A percentile compares a stretch with the other conserved stretches of the same genome.
Evolutionary conservation across 2,888 invertebrate species (phyloP).

Genomic region (Agrypnus murinus): DNA sequence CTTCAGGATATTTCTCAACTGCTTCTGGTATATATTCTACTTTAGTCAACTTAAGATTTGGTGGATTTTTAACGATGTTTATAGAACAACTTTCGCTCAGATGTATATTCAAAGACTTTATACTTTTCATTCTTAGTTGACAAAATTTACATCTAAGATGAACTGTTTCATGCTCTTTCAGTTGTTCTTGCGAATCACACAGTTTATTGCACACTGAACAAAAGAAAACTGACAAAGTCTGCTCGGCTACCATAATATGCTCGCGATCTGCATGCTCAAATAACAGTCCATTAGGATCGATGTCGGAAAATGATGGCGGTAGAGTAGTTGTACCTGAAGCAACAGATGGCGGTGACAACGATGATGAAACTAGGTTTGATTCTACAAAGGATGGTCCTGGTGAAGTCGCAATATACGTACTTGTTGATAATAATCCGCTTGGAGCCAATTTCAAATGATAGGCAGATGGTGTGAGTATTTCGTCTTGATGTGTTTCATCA

Average conservation of each 20-base stretch:
- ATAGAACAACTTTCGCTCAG: conserved; percentile 1
- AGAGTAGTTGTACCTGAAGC: neutral
- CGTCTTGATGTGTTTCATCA: too few relatives aligned
- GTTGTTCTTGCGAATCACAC: conserved; percentile 13
- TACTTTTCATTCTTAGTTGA: conserved; percentile 21
- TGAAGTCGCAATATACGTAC: neutral
- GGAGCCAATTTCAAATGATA: too few relatives aligned
- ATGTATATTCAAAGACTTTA: neutral
- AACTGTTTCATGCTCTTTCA: conserved; percentile 42
- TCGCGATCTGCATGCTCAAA: neutral
- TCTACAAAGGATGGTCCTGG: neutral
- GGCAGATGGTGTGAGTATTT: too few relatives aligned
- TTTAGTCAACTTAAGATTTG: conserved; percentile 12
- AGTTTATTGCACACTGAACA: conserved; percentile 13
- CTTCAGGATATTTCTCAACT: conserved; percentile 2
- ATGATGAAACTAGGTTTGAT: neutral
- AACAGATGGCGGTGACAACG: neutral
- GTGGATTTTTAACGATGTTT: neutral
- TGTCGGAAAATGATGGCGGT: too few relatives aligned
- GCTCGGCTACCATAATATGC: neutral
- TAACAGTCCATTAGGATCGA: too few relatives aligned
- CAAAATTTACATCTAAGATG: conserved; percentile 49
- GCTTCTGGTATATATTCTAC: too few relatives aligned
- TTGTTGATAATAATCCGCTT: neutral
- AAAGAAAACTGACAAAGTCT: neutral